These are phyloP conservation scores for Coptotermes formosanus DNA, from an alignment of 1,140 invertebrate species.

Conservation along the genomic window DNA sequence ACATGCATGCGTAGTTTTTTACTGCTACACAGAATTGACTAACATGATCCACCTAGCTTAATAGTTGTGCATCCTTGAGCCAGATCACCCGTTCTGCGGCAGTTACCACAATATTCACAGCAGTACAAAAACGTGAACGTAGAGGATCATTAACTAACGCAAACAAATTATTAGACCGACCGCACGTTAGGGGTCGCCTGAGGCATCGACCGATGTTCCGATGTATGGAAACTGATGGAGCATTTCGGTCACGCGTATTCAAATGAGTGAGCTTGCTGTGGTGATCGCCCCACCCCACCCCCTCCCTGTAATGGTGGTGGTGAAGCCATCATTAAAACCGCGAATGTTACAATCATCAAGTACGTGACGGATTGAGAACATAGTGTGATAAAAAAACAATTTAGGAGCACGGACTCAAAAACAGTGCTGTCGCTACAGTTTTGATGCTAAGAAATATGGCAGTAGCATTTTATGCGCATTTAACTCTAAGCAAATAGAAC, in stretches of 20 bases:
- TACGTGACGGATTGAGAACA: conserved; percentile 1
- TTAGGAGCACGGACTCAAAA: no score
- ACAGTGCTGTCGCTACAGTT: no score
- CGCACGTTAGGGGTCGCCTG: not conserved
- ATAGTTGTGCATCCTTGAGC: not conserved
- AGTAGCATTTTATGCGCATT: no score
- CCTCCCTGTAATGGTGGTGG: not conserved
- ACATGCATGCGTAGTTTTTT: no score
- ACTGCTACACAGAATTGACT: no score
- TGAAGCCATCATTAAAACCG: conserved; percentile 21
- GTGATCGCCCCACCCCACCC: not conserved
- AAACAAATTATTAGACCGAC: conserved; percentile 22
- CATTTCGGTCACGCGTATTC: conserved; percentile 26
- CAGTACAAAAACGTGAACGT: not conserved
- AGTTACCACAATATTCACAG: not conserved
- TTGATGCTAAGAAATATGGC: no score
- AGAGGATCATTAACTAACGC: conserved; percentile 16
- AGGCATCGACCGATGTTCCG: conserved; percentile 7
- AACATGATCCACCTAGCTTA: no score
- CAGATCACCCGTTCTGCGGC: not conserved
- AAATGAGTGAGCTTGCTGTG: conserved; percentile 14
- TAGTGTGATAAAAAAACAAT: no score
- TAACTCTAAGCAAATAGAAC: no score
- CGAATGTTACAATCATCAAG: conserved; percentile 14
- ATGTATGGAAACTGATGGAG: not conserved